Conservation (phyloP, 30 jellyfish, hydroid and myxozoan genomes). For the Rhopilema esculentum region DNA sequence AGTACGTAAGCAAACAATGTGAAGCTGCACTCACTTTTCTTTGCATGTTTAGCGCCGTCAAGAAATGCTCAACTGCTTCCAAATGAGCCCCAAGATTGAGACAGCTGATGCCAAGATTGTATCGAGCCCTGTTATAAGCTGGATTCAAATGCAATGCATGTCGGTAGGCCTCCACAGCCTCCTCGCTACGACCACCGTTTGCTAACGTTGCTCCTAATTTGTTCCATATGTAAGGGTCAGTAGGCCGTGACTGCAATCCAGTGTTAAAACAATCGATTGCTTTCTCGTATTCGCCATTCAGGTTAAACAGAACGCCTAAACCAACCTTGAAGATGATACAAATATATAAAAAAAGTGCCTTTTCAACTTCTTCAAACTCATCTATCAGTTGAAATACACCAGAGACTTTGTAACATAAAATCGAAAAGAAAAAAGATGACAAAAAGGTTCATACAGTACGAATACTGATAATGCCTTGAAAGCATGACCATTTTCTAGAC, state of each 20-base stretch:
- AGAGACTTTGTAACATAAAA: too few relatives aligned
- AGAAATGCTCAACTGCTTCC: slow-evolving; percentile 91
- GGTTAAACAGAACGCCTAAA: slow-evolving; percentile 88
- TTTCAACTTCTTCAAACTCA: too few relatives aligned
- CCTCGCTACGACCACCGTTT: slow-evolving; percentile 95
- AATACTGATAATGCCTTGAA: background rate
- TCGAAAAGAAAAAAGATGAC: background rate
- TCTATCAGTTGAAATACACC: too few relatives aligned
- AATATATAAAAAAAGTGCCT: background rate
- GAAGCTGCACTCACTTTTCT: slow-evolving; percentile 58
- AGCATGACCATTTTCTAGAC: too few relatives aligned
- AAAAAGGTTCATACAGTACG: background rate
- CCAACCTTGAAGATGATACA: slow-evolving; percentile 71
- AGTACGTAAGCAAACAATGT: too few relatives aligned
- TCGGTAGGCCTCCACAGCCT: slow-evolving; percentile 91
- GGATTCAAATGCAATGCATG: slow-evolving; percentile 87
- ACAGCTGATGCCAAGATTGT: slow-evolving; percentile 95
- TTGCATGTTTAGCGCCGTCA: slow-evolving; percentile 90
- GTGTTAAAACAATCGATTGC: slow-evolving; percentile 95
- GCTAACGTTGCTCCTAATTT: slow-evolving; percentile 96
- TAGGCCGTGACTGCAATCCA: slow-evolving; percentile 84
- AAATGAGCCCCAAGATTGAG: slow-evolving; percentile 80
- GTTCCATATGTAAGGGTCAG: slow-evolving; percentile 89
- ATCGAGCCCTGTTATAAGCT: slow-evolving; percentile 91
- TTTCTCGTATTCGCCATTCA: slow-evolving; percentile 86